These are phyloP conservation scores for Nerophis ophidion DNA, from an alignment of 2,113 vertebrate species.

Conservation along the genomic window DNA sequence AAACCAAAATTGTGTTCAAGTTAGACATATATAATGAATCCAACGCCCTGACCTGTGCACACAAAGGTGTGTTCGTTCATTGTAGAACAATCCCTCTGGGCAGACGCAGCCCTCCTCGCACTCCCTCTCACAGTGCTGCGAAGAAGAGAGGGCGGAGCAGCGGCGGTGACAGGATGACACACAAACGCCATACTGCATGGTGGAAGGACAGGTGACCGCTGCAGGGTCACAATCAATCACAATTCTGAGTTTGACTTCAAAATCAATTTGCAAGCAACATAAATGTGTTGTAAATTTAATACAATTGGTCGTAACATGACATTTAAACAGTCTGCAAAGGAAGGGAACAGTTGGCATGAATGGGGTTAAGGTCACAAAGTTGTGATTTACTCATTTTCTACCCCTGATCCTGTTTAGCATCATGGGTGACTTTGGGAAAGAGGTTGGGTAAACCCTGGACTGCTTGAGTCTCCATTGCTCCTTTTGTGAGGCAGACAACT, in stretches of 20 bases:
- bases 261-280: not conserved
- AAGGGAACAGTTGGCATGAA: too few relatives aligned
- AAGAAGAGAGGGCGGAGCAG: conserved; percentile 79
- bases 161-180: conserved; percentile 82
- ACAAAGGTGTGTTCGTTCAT: conserved; percentile 76
- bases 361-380: too few relatives aligned
- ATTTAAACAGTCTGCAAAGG: not conserved
- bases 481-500: too few relatives aligned
- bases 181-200: conserved; percentile 88
- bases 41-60: conserved; percentile 65
- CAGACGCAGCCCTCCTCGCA: conserved; percentile 93
- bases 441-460: too few relatives aligned
- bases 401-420: too few relatives aligned
- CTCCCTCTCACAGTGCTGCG: conserved; percentile 76
- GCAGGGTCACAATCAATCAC: conserved; percentile 9
- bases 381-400: too few relatives aligned
- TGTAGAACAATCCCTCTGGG: conserved; percentile 80
- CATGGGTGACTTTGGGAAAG: too few relatives aligned
- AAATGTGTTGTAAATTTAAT: not conserved
- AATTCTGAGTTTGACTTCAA: not conserved
- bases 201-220: conserved; percentile 82
- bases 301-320: not conserved
- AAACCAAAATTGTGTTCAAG: too few relatives aligned
- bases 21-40: too few relatives aligned
- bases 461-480: too few relatives aligned